Base-by-base conservation (phyloP, 2,888 invertebrate genomes). In the Eupeodes latifasciatus region DNA sequence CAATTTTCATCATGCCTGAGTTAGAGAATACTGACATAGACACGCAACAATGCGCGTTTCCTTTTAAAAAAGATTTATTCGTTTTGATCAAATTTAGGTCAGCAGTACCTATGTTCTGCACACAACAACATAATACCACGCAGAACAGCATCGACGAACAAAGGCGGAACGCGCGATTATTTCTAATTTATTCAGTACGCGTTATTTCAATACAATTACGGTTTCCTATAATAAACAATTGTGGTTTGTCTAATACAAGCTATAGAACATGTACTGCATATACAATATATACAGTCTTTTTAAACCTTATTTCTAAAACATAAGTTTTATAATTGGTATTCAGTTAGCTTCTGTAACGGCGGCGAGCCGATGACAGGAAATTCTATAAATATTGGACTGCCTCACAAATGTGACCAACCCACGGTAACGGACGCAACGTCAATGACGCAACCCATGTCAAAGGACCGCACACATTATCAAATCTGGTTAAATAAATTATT, bases 131-230 rank as follows among this genome's bases (percentile, higher is more conserved):
- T 7, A 66, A 51, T 12, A 16, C 11, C 27, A 27, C 27, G 27
- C 27, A 27, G 27, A 27, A 53, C 40, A 44, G 19, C 19, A 57
- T 55, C 55, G 69, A 69, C 55, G 69, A 69, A 71, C 19, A 72
- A 59, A 64, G 47, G 47, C 51, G 16, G 53, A 61, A 69, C 57
- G 74, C 57, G 67, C 72, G 72, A 47, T 59, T 72, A 40, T 79
- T 79, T 71, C 64, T 83, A 86, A 82, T 86, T 86, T 86, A 86
- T 86, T 82, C 86, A 82, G 36, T 51, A 75, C 86, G 86, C 82
- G 82, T 86, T 72, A 72, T 72, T 86, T 71, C 71, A 79, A 71
- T 79, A 79, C 79, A 86, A 82, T 86, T 79, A 86, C 82, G 75
- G 51, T 66, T 77, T 40, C 66, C 59, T 16, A 40, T 40, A 66